These are phyloP conservation scores for Muraenolepis orangiensis DNA, from an alignment of 2,797 vertebrate genomes.

Conservation along the genomic window DNA sequence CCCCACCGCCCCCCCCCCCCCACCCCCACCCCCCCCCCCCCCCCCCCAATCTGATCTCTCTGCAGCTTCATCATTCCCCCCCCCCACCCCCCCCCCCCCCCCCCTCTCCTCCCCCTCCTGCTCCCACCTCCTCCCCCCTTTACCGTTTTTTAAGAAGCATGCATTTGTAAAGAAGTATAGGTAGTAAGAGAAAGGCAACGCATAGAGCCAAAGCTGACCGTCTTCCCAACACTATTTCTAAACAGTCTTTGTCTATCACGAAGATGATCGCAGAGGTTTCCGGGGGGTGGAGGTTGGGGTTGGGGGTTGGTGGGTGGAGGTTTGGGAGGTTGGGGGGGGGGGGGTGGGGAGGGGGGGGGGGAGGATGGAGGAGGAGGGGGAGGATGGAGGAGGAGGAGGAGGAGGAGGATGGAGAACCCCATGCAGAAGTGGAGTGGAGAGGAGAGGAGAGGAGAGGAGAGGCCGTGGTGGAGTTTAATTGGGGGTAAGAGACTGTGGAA, in stretches of 20 bases:
- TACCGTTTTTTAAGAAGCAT: too few relatives aligned
- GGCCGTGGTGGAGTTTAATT: conserved; percentile 40
- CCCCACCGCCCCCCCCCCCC: too few relatives aligned
- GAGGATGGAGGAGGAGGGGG: not conserved
- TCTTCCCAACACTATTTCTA: not conserved
- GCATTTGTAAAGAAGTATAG: not conserved
- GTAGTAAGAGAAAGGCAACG: not conserved
- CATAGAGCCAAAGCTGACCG: not conserved
- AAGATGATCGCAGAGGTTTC: not conserved
- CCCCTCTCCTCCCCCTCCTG: too few relatives aligned
- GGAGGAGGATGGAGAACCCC: too few relatives aligned
- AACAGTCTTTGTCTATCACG: not conserved
- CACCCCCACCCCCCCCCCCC: too few relatives aligned
- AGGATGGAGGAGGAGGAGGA: too few relatives aligned
- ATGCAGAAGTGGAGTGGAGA: not conserved
- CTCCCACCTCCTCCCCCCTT: too few relatives aligned
- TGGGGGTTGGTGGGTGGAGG: not conserved
- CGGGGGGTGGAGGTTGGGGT: not conserved
- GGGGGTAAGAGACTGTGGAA: conserved; percentile 47
- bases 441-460: not conserved
- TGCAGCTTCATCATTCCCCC: not conserved
- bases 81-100: too few relatives aligned
- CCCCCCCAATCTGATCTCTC: too few relatives aligned
- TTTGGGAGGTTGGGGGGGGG: not conserved
- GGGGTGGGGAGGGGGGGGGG: not conserved